phyloP scores from a whole-genome alignment of 2,113 vertebrate species.

The Peromyscus leucopus region DNA sequence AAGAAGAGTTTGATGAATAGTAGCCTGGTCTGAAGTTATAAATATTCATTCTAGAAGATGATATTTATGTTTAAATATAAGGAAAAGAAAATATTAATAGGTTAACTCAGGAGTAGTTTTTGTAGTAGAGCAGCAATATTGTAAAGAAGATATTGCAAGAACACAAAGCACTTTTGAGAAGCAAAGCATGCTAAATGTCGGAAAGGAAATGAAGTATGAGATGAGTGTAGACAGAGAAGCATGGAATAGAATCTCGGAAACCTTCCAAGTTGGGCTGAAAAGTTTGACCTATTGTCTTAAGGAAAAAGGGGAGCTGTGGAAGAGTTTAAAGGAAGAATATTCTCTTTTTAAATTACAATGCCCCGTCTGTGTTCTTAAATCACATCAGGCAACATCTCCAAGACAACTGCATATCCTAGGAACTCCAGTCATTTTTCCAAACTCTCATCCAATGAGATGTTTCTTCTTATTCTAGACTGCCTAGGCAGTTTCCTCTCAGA shows the following conservation, averaged over 20 bases:
- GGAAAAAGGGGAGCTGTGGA: not conserved
- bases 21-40: not conserved
- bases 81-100: not conserved
- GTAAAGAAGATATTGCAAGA: not conserved
- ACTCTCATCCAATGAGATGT: not conserved
- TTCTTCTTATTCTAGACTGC: not conserved
- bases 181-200: not conserved
- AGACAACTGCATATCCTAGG: not conserved
- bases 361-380: not conserved
- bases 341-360: not conserved
- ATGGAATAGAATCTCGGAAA: not conserved
- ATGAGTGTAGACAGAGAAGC: not conserved
- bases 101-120: not conserved
- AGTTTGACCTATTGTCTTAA: not conserved
- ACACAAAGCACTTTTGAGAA: not conserved
- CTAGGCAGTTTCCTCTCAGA: not conserved
- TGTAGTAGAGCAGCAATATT: not conserved
- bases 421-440: not conserved
- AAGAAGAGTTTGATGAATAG: not conserved
- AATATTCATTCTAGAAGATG: not conserved
- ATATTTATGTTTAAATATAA: not conserved
- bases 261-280: not conserved
- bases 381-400: not conserved
- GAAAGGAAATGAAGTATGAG: not conserved
- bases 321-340: not conserved